Evolutionary conservation across 2,888 invertebrate genomes (phyloP), one percentile per base, ranked within the genome.

Genomic region (Parnassius glacialis): DNA sequence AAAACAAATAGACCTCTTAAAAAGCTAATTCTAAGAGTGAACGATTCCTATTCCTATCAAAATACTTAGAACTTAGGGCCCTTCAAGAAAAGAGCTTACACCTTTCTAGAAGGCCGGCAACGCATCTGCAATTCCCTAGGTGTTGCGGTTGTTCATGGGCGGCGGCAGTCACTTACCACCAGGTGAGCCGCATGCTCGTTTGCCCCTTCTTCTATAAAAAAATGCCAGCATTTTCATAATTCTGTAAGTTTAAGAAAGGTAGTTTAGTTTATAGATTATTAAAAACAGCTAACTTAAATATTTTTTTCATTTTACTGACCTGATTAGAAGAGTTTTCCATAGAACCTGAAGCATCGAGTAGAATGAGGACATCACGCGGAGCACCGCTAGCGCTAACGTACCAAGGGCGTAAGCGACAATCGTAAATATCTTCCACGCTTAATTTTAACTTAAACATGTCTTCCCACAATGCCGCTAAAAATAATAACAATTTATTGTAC

Each of bases 331-430:
- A 90, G 70, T 83, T 83, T 63, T 75, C 72, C 90, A 91, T 90
- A 20, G 91, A 91, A 0, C 91, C 91, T 0, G 91, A 86, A 0
- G 87, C 87, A 57, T 91, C 91, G 0, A 88, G 72, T 2, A 91
- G 79, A 10, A 91, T 81, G 56, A 91, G 82, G 0, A 91, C 73
- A 62, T 91, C 91, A 0, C 90, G 74, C 0, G 90, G 90, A 0
- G 91, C 91, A 0, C 91, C 91, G 11, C 82, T 78, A 0, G 90
- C 89, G 62, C 84, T 83, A 56, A 90, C 89, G 70, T 89, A 91
- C 91, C 91, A 91, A 1, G 91, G 85, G 0, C 91, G 81, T 25
- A 90, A 76, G 0, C 91, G 81, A 62, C 91, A 91, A 70, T 91
- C 91, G 70, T 87, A 91, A 10, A 87, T 72, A 53, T 85, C 83